A percentile compares a stretch with the other conserved stretches of the same genome.
Conservation (phyloP, 2,113 vertebrate species). For the Heterocephalus glaber region DNA sequence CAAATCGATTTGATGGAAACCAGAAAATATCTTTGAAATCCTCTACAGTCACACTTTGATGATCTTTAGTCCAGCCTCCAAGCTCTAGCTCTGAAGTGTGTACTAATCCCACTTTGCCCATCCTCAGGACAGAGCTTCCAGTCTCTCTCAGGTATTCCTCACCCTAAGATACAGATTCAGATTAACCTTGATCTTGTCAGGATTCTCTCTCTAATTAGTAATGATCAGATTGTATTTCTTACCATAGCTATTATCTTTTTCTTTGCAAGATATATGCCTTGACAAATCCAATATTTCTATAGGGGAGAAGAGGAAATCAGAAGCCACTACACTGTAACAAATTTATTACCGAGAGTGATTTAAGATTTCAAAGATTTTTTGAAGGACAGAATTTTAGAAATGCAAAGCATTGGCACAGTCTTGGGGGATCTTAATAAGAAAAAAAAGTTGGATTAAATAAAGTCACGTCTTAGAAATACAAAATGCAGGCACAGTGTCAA, state of each 20-base stretch:
- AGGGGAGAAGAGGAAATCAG: background rate
- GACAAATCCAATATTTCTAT: background rate
- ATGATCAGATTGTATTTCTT: background rate
- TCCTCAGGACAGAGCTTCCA: background rate
- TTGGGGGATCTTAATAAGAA: background rate
- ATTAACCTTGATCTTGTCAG: background rate
- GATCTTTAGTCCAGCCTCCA: background rate
- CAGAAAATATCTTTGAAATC: background rate
- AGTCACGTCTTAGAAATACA: slow-evolving; percentile 30
- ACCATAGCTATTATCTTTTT: background rate
- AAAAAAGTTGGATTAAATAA: slow-evolving; percentile 63
- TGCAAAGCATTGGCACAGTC: background rate
- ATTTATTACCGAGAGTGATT: background rate
- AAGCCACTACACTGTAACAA: background rate
- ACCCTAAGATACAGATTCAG: background rate
- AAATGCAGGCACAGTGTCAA: slow-evolving; percentile 29
- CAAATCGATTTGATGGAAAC: background rate
- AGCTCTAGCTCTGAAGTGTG: background rate
- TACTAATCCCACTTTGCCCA: background rate
- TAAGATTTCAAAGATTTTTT: background rate
- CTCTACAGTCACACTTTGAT: background rate
- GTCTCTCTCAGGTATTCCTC: background rate
- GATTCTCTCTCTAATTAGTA: background rate
- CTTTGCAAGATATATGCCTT: background rate
- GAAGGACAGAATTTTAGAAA: slow-evolving; percentile 2